These are phyloP conservation scores for Drosophila picticornis DNA, from an alignment of 2,888 invertebrate species.

Conservation along the genomic window DNA sequence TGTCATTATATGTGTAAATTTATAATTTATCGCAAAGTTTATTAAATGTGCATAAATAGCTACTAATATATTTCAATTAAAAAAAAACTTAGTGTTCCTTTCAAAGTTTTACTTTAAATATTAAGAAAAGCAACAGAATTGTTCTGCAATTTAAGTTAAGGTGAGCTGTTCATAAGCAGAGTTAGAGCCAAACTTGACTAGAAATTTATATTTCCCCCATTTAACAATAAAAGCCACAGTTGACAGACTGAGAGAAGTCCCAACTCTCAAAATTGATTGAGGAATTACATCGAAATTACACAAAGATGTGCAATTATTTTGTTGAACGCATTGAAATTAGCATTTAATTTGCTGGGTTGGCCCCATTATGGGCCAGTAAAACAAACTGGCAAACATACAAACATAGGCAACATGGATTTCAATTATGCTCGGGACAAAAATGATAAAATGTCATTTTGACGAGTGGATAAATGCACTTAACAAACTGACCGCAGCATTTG, in stretches of 20 bases:
- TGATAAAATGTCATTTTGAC: slow-evolving; percentile 26
- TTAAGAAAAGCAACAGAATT: neutral
- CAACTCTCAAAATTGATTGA: neutral
- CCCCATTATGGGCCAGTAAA: neutral
- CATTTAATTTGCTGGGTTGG: slow-evolving; percentile 4
- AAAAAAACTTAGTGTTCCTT: no score
- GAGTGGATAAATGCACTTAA: slow-evolving; percentile 37
- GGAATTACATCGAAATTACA: neutral
- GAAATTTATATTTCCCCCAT: neutral
- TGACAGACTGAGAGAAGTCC: neutral
- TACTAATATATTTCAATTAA: no score
- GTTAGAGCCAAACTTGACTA: neutral
- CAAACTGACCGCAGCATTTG: slow-evolving; percentile 67
- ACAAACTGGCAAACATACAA: neutral
- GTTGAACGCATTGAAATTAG: slow-evolving; percentile 1
- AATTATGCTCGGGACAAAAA: slow-evolving; percentile 23
- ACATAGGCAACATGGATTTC: neutral
- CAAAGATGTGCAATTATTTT: slow-evolving; percentile 1
- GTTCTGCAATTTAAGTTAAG: neutral
- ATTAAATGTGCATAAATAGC: no score
- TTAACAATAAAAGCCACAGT: neutral
- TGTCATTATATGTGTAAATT: no score
- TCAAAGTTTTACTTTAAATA: neutral
- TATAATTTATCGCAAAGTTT: no score
- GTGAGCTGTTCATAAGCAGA: neutral